phyloP scores from a whole-genome alignment of 2,113 vertebrate species.

The Crotalus viridis region DNA sequence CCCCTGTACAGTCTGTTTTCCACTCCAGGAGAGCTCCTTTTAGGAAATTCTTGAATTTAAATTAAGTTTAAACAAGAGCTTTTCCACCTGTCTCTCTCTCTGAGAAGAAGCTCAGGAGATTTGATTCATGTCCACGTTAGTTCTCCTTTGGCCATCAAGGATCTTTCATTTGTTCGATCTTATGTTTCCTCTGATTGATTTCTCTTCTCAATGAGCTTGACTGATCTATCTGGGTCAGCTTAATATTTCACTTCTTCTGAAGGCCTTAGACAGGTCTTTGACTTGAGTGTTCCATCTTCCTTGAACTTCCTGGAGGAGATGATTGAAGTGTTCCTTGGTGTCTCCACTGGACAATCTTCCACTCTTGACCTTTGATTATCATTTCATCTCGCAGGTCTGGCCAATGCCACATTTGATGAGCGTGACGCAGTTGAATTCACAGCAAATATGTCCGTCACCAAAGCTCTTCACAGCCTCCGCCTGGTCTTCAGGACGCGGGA shows the following conservation, averaged over 20 bases:
- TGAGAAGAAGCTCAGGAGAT: too few species aligned
- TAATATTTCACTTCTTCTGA: not conserved
- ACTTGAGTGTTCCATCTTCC: not conserved
- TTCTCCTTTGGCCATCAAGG: not conserved
- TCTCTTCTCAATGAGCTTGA: not conserved
- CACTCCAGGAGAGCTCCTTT: not conserved
- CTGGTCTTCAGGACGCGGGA: slow-evolving; percentile 85
- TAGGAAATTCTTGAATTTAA: not conserved
- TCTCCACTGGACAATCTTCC: not conserved
- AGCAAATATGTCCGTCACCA: slow-evolving; percentile 68
- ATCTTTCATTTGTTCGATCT: not conserved
- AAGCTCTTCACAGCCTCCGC: slow-evolving; percentile 72
- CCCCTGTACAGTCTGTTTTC: not conserved
- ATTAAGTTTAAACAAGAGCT: not conserved
- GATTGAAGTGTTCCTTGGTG: not conserved
- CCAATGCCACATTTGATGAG: slow-evolving; percentile 81
- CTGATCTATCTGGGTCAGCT: not conserved
- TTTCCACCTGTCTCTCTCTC: not conserved
- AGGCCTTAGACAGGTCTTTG: not conserved
- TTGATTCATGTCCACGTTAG: not conserved
- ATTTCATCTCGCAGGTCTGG: slow-evolving; percentile 74
- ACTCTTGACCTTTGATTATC: not conserved
- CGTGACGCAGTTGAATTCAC: slow-evolving; percentile 69
- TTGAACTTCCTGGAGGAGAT: not conserved
- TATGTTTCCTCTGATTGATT: not conserved